phyloP scores from a whole-genome alignment of 2,113 vertebrate genomes.

The Jaculus jaculus region DNA sequence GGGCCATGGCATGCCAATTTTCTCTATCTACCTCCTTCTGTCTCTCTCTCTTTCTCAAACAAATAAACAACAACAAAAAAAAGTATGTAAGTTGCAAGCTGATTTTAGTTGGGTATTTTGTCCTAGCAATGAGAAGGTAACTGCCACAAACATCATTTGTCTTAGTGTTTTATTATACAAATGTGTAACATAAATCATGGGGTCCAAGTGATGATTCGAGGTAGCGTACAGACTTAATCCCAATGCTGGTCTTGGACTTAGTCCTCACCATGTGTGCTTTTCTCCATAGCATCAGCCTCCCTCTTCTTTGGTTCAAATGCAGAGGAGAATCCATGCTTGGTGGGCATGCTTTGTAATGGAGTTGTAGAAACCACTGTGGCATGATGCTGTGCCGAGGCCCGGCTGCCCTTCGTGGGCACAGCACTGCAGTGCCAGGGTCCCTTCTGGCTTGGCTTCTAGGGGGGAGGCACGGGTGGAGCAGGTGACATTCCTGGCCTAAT shows the following conservation, averaged over 20 bases:
- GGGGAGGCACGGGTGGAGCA: too few relatives aligned
- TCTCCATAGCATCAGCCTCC: neutral
- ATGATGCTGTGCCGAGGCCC: rapidly evolving
- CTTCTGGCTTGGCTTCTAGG: too few relatives aligned
- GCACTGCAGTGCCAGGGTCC: too few relatives aligned
- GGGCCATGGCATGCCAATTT: too few relatives aligned
- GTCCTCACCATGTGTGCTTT: neutral
- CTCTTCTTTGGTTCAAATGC: neutral
- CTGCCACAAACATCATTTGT: neutral
- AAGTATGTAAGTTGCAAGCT: too few relatives aligned
- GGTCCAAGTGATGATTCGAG: neutral
- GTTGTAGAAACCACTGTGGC: neutral
- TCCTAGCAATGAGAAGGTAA: too few relatives aligned
- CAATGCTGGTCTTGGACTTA: neutral
- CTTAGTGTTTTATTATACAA: neutral
- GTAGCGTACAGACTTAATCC: neutral
- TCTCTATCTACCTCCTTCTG: too few relatives aligned
- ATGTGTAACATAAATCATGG: neutral
- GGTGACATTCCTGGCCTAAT: rapidly evolving
- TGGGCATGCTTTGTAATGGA: neutral
- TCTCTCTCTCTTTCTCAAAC: too few relatives aligned
- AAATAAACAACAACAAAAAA: too few relatives aligned
- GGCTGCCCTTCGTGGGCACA: too few relatives aligned
- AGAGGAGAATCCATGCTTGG: neutral
- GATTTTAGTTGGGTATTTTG: too few relatives aligned